phyloP scores from a whole-genome alignment of 2,113 vertebrate species.

The Clupea harengus region DNA sequence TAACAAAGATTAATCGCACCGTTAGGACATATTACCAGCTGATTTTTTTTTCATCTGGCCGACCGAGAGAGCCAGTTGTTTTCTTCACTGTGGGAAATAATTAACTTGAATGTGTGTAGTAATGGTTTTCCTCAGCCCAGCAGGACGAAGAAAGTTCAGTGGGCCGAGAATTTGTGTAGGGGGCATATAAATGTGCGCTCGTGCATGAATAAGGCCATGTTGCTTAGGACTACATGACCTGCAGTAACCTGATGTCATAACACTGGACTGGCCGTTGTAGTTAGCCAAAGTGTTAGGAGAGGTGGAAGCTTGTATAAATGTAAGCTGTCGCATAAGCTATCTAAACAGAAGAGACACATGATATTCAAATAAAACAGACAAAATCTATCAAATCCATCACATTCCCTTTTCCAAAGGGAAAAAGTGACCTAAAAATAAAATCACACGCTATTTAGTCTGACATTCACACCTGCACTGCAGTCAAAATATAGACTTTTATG shows the following conservation, averaged over 20 bases:
- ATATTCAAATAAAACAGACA: no score
- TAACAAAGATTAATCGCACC: neutral
- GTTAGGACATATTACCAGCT: neutral
- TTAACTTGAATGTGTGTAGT: constrained; percentile 11
- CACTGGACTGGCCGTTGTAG: neutral
- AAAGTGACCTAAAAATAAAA: no score
- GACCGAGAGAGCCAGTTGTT: neutral
- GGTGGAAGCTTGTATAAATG: neutral
- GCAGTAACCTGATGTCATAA: constrained; percentile 36
- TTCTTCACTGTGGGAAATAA: neutral
- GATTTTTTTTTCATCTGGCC: neutral
- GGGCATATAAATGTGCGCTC: constrained; percentile 39
- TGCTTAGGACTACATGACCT: constrained; percentile 26
- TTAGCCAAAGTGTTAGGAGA: neutral
- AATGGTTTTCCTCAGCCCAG: constrained; percentile 11
- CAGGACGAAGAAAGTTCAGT: constrained; percentile 26
- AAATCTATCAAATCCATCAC: no score
- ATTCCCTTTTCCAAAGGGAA: no score
- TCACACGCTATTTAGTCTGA: neutral
- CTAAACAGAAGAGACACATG: no score
- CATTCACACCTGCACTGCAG: neutral
- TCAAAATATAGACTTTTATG: no score
- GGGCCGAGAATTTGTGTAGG: constrained; percentile 40
- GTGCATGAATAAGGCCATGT: constrained; percentile 48
- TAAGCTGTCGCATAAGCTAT: neutral